A percentile compares a stretch with the other conserved stretches of the same genome.
Evolutionary conservation across 2,888 invertebrate genomes (phyloP).

Genomic region (Drosophila histrio): DNA sequence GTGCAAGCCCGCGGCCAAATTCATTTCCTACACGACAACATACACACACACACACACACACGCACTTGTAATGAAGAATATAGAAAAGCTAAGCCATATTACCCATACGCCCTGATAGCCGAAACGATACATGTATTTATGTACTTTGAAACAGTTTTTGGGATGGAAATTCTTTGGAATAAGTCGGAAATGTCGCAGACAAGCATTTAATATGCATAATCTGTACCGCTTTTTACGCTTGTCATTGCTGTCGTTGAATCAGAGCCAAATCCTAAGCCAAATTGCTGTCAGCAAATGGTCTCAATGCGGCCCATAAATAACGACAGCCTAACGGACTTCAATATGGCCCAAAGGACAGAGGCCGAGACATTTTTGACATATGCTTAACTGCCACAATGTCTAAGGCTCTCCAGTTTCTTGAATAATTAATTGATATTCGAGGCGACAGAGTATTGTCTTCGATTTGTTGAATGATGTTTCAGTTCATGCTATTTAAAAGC

Average conservation of each 20-base stretch:
- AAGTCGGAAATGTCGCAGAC: conserved; percentile 22
- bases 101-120: conserved; percentile 47
- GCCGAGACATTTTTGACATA: conserved; percentile 57
- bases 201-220: conserved; percentile 76
- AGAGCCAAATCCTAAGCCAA: conserved; percentile 33
- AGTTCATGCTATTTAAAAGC: conserved; percentile 28
- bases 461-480: conserved; percentile 34
- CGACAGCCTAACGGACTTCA: conserved; percentile 50
- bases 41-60: background rate
- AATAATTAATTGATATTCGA: conserved; percentile 62
- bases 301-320: conserved; percentile 62
- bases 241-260: conserved; percentile 56
- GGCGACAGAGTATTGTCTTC: conserved; percentile 53
- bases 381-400: conserved; percentile 53
- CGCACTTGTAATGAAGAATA: background rate
- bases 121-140: conserved; percentile 7
- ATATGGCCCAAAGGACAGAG: conserved; percentile 1
- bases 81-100: conserved; percentile 31
- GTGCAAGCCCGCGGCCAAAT: conserved; percentile 6
- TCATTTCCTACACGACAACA: background rate
- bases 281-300: conserved; percentile 66
- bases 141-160: conserved; percentile 25
- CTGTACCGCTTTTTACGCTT: conserved; percentile 52
- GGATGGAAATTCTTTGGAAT: conserved; percentile 6
- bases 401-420: conserved; percentile 41